Conservation (phyloP, 2,888 invertebrate genomes). For the Labia minor region DNA sequence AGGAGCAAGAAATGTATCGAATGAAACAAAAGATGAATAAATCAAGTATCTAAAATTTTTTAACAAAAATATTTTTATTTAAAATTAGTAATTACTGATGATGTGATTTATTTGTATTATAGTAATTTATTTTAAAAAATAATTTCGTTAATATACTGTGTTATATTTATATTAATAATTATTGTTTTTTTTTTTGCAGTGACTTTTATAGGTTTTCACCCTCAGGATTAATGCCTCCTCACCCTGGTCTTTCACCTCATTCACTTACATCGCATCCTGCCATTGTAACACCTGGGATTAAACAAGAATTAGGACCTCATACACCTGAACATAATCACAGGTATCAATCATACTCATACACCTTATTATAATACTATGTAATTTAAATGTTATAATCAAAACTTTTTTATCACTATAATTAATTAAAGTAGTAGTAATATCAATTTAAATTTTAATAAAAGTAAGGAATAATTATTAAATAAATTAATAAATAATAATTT, state of each 20-base stretch:
- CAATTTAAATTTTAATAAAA: neutral
- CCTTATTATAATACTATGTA: neutral
- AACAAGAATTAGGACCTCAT: constrained; percentile 53
- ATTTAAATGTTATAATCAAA: neutral
- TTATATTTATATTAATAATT: neutral
- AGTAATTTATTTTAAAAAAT: too few species aligned
- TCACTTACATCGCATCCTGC: constrained; percentile 70
- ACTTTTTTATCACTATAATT: neutral
- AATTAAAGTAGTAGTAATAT: neutral
- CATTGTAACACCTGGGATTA: constrained; percentile 62
- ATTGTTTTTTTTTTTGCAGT: constrained; percentile 29
- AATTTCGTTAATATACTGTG: too few species aligned
- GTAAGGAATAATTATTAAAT: too few species aligned
- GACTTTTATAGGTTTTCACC: constrained; percentile 89
- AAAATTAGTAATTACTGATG: too few species aligned
- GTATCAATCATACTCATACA: constrained; percentile 39
- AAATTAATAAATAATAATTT: too few species aligned
- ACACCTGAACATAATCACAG: constrained; percentile 56
- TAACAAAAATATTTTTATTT: too few species aligned
- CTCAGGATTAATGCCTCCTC: constrained; percentile 60
- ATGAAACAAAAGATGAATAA: too few species aligned
- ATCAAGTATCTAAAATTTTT: too few species aligned
- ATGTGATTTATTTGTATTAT: too few species aligned
- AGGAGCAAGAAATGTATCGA: too few species aligned
- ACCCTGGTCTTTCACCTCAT: constrained; percentile 61